Base-by-base conservation (phyloP, 2,888 invertebrate genomes). In the Pyralis farinalis region DNA sequence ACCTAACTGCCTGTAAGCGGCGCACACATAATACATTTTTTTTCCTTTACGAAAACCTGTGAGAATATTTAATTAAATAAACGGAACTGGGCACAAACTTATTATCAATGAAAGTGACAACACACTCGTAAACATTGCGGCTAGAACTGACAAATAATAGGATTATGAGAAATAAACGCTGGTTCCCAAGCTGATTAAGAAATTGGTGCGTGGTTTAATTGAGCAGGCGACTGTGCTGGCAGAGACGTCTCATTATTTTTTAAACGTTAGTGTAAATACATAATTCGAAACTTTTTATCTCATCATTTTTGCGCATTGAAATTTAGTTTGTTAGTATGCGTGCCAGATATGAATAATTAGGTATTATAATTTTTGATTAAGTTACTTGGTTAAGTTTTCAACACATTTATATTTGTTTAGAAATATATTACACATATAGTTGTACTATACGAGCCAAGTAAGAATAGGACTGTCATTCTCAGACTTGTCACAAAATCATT, bases 21-120 rank as follows among this genome's bases (percentile, higher is more conserved):
- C 71, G 72, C 76, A 75, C 71, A 74, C 79, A 79, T 85, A 83
- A 82, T 77, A 78, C 74, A 80, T 81, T n/a, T n/a, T 77, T 87
- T 82, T 86, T 83, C 85, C 82, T 87, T 79, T 71, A 68, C 75
- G 69, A 76, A 74, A 83, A 78, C 71, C 79, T 83, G 86, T 87
- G 88, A 79, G 85, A 85, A 83, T 86, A 79, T 85, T 81, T 86
- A 87, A 84, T 84, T 86, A 84, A 80, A 81, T 79, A 77, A 80
- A 78, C 76, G 76, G 76, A 78, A 73, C 74, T 70, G 62, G 69
- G 61, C 60, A 58, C 59, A 63, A 55, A 16, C 16, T 16, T 55
- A n/a, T n/a, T n/a, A 61, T 46, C 53, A 71, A 76, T 63, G 78
- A 84, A 81, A 81, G 80, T 79, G 73, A 73, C 71, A 70, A 71